Evolutionary conservation across 2,888 invertebrate genomes (phyloP).

Genomic region (Sycophila texana): DNA sequence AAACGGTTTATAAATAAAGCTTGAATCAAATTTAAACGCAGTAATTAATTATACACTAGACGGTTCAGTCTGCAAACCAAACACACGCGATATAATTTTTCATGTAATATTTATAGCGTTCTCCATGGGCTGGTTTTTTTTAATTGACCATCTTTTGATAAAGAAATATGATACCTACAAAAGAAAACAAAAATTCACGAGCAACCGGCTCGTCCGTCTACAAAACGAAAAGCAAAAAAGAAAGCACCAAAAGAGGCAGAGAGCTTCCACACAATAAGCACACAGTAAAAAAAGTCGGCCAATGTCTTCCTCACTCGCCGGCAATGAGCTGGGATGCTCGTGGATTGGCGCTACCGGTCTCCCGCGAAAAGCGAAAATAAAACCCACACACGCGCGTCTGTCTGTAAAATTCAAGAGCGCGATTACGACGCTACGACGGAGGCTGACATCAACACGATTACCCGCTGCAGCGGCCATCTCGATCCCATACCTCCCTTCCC

Average conservation of each 20-base stretch:
- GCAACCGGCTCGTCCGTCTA: no score
- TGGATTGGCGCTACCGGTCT: not conserved
- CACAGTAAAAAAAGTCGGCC: not conserved
- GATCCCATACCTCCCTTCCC: not conserved
- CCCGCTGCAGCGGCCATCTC: not conserved
- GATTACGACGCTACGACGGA: slow-evolving; percentile 7
- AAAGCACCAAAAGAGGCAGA: slow-evolving; percentile 1
- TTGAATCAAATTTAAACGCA: no score
- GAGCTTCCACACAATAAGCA: not conserved
- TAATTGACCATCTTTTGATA: no score
- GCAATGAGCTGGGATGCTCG: no score
- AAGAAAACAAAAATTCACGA: no score
- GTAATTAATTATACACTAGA: no score
- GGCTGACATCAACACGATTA: slow-evolving; percentile 26
- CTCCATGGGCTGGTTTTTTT: no score
- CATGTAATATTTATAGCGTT: no score
- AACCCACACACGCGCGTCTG: not conserved
- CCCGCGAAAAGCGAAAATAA: not conserved
- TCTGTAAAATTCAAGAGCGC: not conserved
- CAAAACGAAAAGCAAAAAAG: not conserved
- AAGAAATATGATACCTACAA: no score
- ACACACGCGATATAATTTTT: no score
- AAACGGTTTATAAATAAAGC: no score
- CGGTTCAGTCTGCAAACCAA: no score
- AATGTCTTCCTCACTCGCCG: not conserved